Evolutionary conservation across 2,113 vertebrate species (phyloP), one percentile per base, ranked within the genome.

Genomic region (Xenopus laevis): DNA sequence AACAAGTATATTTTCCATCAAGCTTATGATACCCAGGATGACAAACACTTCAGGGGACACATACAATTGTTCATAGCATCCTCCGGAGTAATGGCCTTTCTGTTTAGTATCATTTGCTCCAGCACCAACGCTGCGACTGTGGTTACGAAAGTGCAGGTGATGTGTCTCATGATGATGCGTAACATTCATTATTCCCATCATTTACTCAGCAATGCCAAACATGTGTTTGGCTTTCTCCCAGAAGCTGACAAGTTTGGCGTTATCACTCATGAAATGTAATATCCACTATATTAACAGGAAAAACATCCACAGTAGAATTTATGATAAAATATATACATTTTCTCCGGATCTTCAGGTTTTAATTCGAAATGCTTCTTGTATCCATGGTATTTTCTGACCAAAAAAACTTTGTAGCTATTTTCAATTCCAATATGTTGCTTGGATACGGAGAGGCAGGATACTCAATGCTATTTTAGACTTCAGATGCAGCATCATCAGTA

Each of bases 41-140:
- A 98, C 92, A 70, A 98, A 98, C 15, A 97, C 95, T 85, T 96
- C 94, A 0, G 94, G 94, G 5, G 93, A 94, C 62, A 98, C 94
- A 18, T 93, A 92, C 46, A 98, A 91, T 87, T 98, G 96, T 73
- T 96, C 92, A 0, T 96, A 95, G 86, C 96, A 98, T 7, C 94
- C 95, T 12, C 89, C 85, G 0, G 89, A 79, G 21, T 88, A 77
- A 11, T 92, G 82, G 62, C 87, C 90, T 44, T 92, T 92, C 0
- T 75, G 71, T 1, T 0, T 78, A 68, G 83, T 33, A 68, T 90
- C 87, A 0, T 86, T 87, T 84, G 83, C 52, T 0, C 83, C 80
- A 7, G 85, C 15, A 0, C 81, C 74, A 65, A 62, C 67, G 0
- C 82, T 60, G 20, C 78, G 12, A 82, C 88, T 89, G 68, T 86